A percentile compares a stretch with the other conserved stretches of the same genome.
Conservation (phyloP, 2,888 invertebrate genomes). For the Timema podura region DNA sequence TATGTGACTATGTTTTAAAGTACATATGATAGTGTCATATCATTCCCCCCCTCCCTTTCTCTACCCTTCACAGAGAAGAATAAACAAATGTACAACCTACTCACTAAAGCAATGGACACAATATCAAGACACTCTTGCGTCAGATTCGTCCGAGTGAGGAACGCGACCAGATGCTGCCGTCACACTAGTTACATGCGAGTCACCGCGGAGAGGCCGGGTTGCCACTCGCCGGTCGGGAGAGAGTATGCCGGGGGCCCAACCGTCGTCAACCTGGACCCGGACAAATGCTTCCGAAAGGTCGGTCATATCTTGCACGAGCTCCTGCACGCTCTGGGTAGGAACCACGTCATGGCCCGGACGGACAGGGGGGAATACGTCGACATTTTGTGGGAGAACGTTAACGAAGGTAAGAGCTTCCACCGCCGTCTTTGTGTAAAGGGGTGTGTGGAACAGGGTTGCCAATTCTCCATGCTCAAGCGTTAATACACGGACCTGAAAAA, state of each 20-base stretch:
- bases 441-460: too few relatives aligned
- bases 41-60: too few relatives aligned
- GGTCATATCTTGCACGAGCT: neutral
- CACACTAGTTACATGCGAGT: neutral
- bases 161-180: neutral
- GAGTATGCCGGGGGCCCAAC: neutral
- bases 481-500: too few relatives aligned
- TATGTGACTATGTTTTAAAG: too few relatives aligned
- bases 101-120: neutral
- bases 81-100: neutral
- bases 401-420: neutral
- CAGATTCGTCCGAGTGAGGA: neutral
- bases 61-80: too few relatives aligned
- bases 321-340: neutral
- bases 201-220: neutral
- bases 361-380: neutral
- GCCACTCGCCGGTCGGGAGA: neutral
- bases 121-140: neutral
- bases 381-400: neutral
- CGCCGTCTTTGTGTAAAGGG: too few relatives aligned
- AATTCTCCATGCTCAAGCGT: too few relatives aligned
- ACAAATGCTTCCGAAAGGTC: neutral
- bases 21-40: too few relatives aligned
- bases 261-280: conserved; percentile 5
- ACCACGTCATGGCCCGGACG: neutral